phyloP scores from a whole-genome alignment of 2,888 invertebrate genomes.

The Griposia aprilina region DNA sequence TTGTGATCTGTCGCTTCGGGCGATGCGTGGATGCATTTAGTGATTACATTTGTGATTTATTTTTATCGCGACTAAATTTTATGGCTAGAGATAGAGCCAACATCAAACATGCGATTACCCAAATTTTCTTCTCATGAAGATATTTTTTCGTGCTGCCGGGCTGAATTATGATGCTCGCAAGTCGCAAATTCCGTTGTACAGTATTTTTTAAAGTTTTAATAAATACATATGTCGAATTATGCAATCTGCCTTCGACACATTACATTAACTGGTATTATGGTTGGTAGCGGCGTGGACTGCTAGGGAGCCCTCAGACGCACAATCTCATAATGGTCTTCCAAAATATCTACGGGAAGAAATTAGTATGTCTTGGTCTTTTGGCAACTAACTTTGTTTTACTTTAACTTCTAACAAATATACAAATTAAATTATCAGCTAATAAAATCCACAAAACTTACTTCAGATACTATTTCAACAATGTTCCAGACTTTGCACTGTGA shows the following conservation, averaged over 20 bases:
- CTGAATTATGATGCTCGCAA: background rate
- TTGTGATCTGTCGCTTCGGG: conserved; percentile 47
- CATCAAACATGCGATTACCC: background rate
- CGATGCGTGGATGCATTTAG: conserved; percentile 51
- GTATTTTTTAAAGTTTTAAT: no score
- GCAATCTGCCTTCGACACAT: no score
- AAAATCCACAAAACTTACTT: background rate
- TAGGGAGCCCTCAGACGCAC: background rate
- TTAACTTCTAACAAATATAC: background rate
- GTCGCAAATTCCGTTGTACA: no score
- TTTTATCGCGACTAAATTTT: conserved; percentile 17
- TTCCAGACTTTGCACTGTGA: conserved; percentile 10
- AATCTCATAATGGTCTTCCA: background rate
- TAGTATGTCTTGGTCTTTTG: background rate
- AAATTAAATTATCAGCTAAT: background rate
- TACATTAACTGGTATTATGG: no score
- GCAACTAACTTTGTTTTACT: background rate
- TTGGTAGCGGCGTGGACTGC: background rate
- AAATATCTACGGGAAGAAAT: background rate
- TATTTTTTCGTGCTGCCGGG: background rate
- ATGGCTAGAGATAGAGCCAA: conserved; percentile 12
- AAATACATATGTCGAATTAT: no score
- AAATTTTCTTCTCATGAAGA: background rate
- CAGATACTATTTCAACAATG: conserved; percentile 5
- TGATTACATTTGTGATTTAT: conserved; percentile 49